Evolutionary conservation across 1,140 invertebrate genomes (phyloP).

Genomic region (Drosophila auraria): DNA sequence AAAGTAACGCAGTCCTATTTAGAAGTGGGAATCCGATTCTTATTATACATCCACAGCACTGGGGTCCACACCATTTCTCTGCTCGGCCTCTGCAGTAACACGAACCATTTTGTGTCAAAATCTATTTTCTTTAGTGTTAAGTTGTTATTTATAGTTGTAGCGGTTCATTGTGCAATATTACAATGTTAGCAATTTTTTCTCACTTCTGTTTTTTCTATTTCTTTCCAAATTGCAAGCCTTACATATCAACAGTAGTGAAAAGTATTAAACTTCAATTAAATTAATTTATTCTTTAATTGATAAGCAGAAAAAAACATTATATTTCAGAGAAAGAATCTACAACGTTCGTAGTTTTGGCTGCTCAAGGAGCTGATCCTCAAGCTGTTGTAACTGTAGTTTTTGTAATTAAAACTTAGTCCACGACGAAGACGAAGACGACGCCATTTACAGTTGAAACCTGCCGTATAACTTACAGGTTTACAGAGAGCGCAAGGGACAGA

Average conservation of each 20-base stretch:
- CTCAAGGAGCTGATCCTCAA: not conserved
- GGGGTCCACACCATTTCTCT: no score
- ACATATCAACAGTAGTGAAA: no score
- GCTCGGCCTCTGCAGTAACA: no score
- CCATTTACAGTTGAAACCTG: constrained; percentile 16
- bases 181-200: no score
- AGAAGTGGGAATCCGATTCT: not conserved
- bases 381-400: constrained; percentile 11
- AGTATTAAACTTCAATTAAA: not conserved
- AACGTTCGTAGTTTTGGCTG: not conserved
- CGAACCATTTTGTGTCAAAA: no score
- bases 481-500: not conserved
- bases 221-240: no score
- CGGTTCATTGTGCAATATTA: no score
- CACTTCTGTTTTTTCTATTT: no score
- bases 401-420: constrained; percentile 19
- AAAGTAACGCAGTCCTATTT: not conserved
- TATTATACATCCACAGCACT: no score
- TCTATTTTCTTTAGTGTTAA: no score
- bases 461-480: constrained; percentile 16
- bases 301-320: not conserved
- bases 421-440: constrained; percentile 14
- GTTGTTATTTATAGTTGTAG: no score
- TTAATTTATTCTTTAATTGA: no score
- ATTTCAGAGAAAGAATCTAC: constrained; percentile 2